These are phyloP conservation scores for Eristalinus aeneus DNA, from an alignment of 2,888 invertebrate genomes.

Conservation along the genomic window DNA sequence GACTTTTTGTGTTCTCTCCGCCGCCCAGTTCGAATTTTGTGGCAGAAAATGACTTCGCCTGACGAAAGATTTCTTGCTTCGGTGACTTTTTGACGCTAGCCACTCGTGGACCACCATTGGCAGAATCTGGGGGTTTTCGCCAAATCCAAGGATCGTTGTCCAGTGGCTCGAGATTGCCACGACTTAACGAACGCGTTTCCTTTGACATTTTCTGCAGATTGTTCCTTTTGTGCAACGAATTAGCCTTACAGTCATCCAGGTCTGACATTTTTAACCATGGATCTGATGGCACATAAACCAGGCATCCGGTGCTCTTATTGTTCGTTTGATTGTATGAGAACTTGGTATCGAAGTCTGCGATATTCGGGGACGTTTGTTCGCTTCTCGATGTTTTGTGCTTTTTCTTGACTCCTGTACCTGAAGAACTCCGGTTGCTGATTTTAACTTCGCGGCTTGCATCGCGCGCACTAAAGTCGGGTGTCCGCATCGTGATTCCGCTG, in stretches of 20 bases:
- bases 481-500: conserved; percentile 29
- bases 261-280: conserved; percentile 79
- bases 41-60: conserved; percentile 75
- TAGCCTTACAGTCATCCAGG: conserved; percentile 56
- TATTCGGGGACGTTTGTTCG: conserved; percentile 80
- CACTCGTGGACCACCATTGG: conserved; percentile 20
- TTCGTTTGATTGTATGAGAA: conserved; percentile 74
- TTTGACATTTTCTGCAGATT: conserved; percentile 65
- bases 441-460: background rate
- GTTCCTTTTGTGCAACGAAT: conserved; percentile 58
- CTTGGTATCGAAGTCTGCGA: conserved; percentile 74
- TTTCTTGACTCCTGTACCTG: conserved; percentile 35
- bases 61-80: conserved; percentile 73
- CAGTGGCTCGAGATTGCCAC: conserved; percentile 65
- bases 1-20: conserved; percentile 54
- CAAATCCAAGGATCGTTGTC: conserved; percentile 77
- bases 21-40: conserved; percentile 73
- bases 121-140: conserved; percentile 71
- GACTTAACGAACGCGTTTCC: conserved; percentile 71
- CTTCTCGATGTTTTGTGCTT: conserved; percentile 76
- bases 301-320: conserved; percentile 78
- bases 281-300: conserved; percentile 78
- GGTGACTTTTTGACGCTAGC: conserved; percentile 65
- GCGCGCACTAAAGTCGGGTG: conserved; percentile 33
- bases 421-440: background rate